Evolutionary conservation across 1,140 invertebrate genomes (phyloP).

Genomic region (Drosophila saltans): DNA sequence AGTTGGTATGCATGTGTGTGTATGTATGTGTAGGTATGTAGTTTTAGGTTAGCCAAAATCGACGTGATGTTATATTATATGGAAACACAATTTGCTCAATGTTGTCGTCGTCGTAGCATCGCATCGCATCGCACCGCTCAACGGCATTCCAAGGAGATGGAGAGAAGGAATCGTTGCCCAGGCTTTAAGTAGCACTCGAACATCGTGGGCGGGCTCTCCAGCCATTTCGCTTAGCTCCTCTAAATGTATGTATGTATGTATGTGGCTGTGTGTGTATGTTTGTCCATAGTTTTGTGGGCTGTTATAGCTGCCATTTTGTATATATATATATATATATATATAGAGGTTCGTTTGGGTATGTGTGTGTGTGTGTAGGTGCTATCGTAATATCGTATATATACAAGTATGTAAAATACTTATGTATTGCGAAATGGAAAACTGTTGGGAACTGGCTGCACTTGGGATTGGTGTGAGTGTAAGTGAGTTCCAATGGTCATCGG

Average conservation of each 20-base stretch:
- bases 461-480: neutral
- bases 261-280: conserved; percentile 23
- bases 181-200: conserved; percentile 69
- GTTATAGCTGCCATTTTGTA: conserved; percentile 77
- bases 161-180: conserved; percentile 21
- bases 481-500: neutral
- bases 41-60: conserved; percentile 77
- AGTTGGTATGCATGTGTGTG: neutral
- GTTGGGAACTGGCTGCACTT: neutral
- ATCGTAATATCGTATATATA: conserved; percentile 28
- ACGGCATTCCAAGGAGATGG: conserved; percentile 13
- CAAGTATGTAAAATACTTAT: conserved; percentile 17
- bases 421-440: neutral
- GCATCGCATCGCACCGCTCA: conserved; percentile 18
- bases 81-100: conserved; percentile 81
- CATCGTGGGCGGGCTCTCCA: conserved; percentile 63
- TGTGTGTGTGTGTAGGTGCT: conserved; percentile 26
- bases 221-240: conserved; percentile 35
- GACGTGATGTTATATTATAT: conserved; percentile 81
- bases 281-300: conserved; percentile 63
- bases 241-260: conserved; percentile 25
- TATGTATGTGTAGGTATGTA: conserved; percentile 26
- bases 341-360: conserved; percentile 35
- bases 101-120: conserved; percentile 10
- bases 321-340: conserved; percentile 56